Evolutionary conservation across 2,797 vertebrate species (phyloP), one percentile per base, ranked within the genome.

Genomic region (Pseudomugil gertrudae): DNA sequence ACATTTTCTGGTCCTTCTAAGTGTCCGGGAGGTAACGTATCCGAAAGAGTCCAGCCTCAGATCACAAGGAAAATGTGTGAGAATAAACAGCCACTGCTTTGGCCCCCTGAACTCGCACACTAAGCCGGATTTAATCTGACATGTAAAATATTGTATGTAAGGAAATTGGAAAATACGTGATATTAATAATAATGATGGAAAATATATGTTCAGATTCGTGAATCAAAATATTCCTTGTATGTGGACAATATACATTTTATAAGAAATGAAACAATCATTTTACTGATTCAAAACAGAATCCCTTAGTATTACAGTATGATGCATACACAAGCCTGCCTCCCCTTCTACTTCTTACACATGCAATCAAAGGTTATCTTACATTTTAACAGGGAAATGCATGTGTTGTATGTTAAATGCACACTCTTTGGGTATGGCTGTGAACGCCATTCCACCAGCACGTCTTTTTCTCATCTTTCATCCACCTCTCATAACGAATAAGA

Each of bases 141-240:
- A 47, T 92, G 89, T 93, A 91, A 90, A 87, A 92, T 92, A 86
- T 84, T 93, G 90, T 93, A 91, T 90, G 91, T 93, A 93, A 92
- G 87, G 89, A 80, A 88, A 82, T 72, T 82, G 62, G 79, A 55
- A 72, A 82, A 74, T 29, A 36, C 66, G 76, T 40, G 30, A 47
- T 84, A 72, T 82, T 79, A 68, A 74, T 83, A 62, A 80, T 81
- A 32, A 81, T 84, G 48, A 82, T 72, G 54, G 26, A 48, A 79
- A 84, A 85, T 63, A 76, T 82, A 70, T 66, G 72, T 77, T 80
- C 65, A 65, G 68, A 89, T 87, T 84, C 71, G 75, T 83, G 81
- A 86, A 84, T 85, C 23, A 35, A 64, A 85, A 52, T 72, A 59
- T 72, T 87, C 63, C 66, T 78, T 38, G n/a, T 79, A 64, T 61